Evolutionary conservation across 2,797 vertebrate species (phyloP), one percentile per base, ranked within the genome.

Genomic region (Chrysocyon brachyurus): DNA sequence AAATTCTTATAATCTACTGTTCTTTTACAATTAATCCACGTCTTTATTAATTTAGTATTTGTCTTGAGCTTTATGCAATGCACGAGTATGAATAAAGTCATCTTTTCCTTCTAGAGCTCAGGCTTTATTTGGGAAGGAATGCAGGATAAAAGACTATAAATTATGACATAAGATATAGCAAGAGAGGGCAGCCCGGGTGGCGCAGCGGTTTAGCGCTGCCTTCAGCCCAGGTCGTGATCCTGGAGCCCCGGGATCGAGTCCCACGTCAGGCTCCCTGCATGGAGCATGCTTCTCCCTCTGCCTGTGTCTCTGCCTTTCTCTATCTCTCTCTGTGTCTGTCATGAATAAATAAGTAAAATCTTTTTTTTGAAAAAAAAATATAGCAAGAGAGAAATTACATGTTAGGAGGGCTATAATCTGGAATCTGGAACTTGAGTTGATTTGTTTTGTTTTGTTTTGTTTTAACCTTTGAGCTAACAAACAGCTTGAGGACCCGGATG

Each of bases 401-500:
- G 21, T 33, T 52, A 33, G 4, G 10, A 17, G 21, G 64, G 5
- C 6, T 31, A 1, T 9, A 17, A 12, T 24, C 40, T 21, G 33
- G 3, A 49, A 24, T 36, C 3, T 56, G 28, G 63, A 24, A 49
- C 11, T 63, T 46, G 10, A 46, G 4, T 3, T 46, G 31, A 0
- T 1, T 56, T 64, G 5, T 56, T 56, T 56, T 56, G 16, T 40
- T 40, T 17, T 17, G 46, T 54, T 49, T 81, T 46, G 52, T 40
- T 68, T 40, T 78, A 12, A 26, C 22, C 1, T n/a, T 75, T 12
- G 21, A 36, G 63, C n/a, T 33, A 52, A 33, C 0, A 15, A 52
- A 33, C 0, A 15, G 12, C 6, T 0, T 1, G 33, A 22, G 10
- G 52, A 73, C 3, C 2, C 0, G 9, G 49, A 16, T 26, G 4